phyloP scores from a whole-genome alignment of 1,140 invertebrate species.

The Hydropsyche tenuis region DNA sequence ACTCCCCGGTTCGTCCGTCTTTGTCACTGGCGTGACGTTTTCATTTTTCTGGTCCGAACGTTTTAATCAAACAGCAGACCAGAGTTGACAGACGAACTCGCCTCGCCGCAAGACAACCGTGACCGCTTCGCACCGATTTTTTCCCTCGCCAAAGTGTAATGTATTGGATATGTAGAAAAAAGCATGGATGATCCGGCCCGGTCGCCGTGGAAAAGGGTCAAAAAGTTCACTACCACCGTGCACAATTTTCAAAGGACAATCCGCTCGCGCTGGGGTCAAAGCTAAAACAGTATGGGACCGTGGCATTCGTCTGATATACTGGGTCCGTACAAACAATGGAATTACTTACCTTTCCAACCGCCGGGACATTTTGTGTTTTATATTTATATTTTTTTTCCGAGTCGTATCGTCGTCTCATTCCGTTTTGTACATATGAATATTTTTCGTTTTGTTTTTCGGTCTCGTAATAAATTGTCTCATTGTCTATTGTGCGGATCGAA shows the following conservation, averaged over 20 bases:
- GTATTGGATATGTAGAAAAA: too few relatives aligned
- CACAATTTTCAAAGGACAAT: slow-evolving; percentile 32
- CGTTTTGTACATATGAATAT: slow-evolving; percentile 44
- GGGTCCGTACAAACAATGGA: slow-evolving; percentile 48
- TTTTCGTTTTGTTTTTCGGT: slow-evolving; percentile 30
- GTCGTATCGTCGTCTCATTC: slow-evolving; percentile 13
- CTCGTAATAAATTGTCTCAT: slow-evolving; percentile 50
- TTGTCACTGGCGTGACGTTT: slow-evolving; percentile 43
- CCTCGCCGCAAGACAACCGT: neutral
- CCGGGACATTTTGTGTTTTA: slow-evolving; percentile 12
- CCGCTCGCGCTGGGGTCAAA: slow-evolving; percentile 36
- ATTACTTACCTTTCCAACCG: slow-evolving; percentile 45
- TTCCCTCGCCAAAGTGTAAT: too few relatives aligned
- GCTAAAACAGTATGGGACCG: slow-evolving; percentile 46
- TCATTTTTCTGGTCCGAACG: slow-evolving; percentile 38
- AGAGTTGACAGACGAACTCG: slow-evolving; percentile 33
- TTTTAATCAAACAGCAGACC: slow-evolving; percentile 38
- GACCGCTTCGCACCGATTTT: too few relatives aligned
- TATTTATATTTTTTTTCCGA: slow-evolving; percentile 40
- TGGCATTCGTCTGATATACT: slow-evolving; percentile 45
- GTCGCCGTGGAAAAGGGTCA: neutral
- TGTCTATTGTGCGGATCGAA: slow-evolving; percentile 49
- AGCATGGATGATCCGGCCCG: too few relatives aligned
- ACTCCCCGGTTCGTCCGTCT: slow-evolving; percentile 36
- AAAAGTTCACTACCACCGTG: slow-evolving; percentile 29